Evolutionary conservation across 2,113 vertebrate species (phyloP).

Genomic region (Sylvilagus bachmani): DNA sequence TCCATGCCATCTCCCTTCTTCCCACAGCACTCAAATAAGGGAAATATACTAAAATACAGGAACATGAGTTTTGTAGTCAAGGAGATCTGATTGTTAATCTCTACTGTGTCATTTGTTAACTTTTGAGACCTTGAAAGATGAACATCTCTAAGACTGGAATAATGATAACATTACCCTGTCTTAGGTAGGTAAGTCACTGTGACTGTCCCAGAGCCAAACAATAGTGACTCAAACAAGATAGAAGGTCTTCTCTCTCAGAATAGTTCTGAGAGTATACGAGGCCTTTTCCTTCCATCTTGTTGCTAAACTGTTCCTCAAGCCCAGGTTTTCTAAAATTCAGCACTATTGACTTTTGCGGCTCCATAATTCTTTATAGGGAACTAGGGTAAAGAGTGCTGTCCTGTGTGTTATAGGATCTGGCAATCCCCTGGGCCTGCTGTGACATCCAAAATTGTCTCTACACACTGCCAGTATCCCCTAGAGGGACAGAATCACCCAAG

Average conservation of each 20-base stretch:
- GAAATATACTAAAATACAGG: not conserved
- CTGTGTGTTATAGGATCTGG: not conserved
- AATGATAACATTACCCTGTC: not conserved
- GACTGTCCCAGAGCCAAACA: not conserved
- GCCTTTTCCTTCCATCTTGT: not conserved
- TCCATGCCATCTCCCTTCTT: not conserved
- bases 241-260: not conserved
- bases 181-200: not conserved
- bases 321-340: not conserved
- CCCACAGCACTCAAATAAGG: not conserved
- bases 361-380: not conserved
- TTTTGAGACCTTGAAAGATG: not conserved
- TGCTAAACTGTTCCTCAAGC: not conserved
- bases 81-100: not conserved
- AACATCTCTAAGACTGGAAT: not conserved
- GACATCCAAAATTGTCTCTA: not conserved
- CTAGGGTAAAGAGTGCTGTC: too few species aligned
- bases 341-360: not conserved
- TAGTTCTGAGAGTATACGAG: not conserved
- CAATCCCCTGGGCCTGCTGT: not conserved
- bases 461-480: not conserved
- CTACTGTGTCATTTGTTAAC: not conserved
- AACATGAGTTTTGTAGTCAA: not conserved
- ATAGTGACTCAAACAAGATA: not conserved
- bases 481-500: not conserved